phyloP scores from a whole-genome alignment of 2,797 vertebrate species.

The Microhierax caerulescens region DNA sequence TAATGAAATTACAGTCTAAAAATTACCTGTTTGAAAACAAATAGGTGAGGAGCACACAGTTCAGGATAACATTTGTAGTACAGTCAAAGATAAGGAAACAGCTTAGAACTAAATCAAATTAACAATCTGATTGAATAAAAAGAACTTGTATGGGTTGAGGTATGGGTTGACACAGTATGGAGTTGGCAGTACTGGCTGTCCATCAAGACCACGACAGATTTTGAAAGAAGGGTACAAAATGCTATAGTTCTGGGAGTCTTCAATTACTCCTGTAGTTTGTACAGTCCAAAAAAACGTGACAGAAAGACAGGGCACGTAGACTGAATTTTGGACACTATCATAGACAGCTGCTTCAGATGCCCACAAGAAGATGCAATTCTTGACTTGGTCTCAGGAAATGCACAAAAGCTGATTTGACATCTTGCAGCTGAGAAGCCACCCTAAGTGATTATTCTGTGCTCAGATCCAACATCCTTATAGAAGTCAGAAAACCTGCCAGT shows the following conservation, averaged over 20 bases:
- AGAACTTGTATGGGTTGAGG: background rate
- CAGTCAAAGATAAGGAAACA: background rate
- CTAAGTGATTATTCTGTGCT: background rate
- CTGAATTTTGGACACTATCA: background rate
- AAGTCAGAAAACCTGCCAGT: background rate
- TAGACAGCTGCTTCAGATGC: background rate
- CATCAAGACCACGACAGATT: background rate
- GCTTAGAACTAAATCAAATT: background rate
- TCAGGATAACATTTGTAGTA: background rate
- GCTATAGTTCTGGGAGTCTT: background rate
- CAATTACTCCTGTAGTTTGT: background rate
- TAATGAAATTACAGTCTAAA: constrained; percentile 24
- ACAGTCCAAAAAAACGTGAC: fast-evolving
- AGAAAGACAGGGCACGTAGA: fast-evolving
- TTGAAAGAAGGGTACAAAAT: background rate
- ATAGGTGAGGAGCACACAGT: background rate
- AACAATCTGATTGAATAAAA: background rate
- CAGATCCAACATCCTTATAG: background rate
- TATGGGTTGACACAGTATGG: background rate
- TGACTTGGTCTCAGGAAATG: background rate
- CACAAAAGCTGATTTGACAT: background rate
- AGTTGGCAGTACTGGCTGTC: background rate
- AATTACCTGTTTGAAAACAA: constrained; percentile 31
- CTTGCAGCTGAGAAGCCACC: background rate
- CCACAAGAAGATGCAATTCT: background rate